Evolutionary conservation across 2,888 invertebrate species (phyloP).

Genomic region (Tipula lateralis): DNA sequence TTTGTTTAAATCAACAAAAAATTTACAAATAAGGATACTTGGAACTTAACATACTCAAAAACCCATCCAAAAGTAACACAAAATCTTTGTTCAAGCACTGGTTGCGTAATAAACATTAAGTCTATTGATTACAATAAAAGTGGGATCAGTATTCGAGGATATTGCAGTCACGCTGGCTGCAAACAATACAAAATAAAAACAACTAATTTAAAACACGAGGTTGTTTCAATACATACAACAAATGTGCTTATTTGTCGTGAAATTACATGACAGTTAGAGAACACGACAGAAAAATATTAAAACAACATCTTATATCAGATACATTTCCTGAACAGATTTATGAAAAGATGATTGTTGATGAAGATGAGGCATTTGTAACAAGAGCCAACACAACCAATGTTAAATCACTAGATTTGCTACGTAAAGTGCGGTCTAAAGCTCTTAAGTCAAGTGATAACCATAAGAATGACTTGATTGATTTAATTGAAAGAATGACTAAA

Average conservation of each 20-base stretch:
- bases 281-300: background rate
- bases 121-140: background rate
- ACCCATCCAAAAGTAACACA: too few relatives aligned
- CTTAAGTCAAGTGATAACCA: background rate
- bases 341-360: background rate
- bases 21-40: too few relatives aligned
- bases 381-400: background rate
- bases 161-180: background rate
- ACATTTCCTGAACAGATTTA: background rate
- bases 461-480: background rate
- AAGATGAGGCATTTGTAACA: background rate
- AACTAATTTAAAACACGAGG: background rate
- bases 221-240: background rate
- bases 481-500: background rate
- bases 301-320: background rate
- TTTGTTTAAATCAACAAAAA: too few relatives aligned
- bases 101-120: background rate
- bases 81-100: too few relatives aligned
- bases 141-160: background rate
- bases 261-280: background rate
- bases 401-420: background rate
- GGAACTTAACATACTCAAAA: too few relatives aligned
- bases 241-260: background rate
- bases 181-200: background rate
- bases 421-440: background rate